These are phyloP conservation scores for Teleiodes luculella DNA, from an alignment of 2,888 invertebrate genomes.

Conservation along the genomic window DNA sequence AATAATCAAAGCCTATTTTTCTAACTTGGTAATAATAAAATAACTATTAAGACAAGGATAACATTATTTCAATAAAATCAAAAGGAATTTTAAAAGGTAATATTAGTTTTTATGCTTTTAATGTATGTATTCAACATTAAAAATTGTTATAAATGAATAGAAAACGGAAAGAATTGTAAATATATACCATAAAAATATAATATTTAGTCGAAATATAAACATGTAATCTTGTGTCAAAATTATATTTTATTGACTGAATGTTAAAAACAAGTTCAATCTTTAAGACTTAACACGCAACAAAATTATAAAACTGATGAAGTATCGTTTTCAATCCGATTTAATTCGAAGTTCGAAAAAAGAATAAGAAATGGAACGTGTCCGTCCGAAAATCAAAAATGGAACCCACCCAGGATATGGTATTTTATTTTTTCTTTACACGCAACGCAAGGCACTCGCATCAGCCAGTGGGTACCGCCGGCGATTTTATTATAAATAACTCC, in stretches of 20 bases:
- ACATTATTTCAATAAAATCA: too few species aligned
- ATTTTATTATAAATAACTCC: constrained; percentile 2
- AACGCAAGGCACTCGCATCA: constrained; percentile 9
- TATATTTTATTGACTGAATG: background rate
- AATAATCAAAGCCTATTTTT: too few species aligned
- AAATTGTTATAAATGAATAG: background rate
- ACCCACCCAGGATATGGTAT: constrained; percentile 8
- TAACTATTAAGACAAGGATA: too few species aligned
- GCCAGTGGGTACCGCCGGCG: constrained; percentile 8
- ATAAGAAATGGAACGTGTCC: constrained; percentile 5
- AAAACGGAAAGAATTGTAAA: too few species aligned
- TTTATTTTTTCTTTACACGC: constrained; percentile 14
- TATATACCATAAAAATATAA: too few species aligned
- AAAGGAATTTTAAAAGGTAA: too few species aligned
- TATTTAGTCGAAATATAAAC: too few species aligned
- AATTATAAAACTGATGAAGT: constrained; percentile 1
- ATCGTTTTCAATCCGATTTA: constrained; percentile 8
- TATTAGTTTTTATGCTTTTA: too few species aligned
- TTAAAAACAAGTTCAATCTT: too few species aligned
- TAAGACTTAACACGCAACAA: background rate
- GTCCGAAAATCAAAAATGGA: constrained; percentile 12
- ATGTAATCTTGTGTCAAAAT: too few species aligned
- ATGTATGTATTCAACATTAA: background rate
- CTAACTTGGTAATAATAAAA: too few species aligned
- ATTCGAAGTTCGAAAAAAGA: constrained; percentile 7